Base-by-base conservation (phyloP, 2,113 vertebrate species). In the Herpailurus yagouaroundi region DNA sequence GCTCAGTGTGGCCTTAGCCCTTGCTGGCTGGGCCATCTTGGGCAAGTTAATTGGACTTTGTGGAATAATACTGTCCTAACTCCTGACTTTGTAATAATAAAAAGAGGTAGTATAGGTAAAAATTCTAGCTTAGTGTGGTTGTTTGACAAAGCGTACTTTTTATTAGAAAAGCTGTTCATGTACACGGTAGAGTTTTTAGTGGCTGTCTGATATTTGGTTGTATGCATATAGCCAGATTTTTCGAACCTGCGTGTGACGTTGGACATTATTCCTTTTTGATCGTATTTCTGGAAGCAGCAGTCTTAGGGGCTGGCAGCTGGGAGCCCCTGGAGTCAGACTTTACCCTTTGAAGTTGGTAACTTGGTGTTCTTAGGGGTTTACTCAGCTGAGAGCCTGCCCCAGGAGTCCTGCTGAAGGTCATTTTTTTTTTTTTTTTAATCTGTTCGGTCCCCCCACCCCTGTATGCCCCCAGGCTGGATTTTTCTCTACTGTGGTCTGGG, bases 401-500 rank as follows among this genome's bases (percentile, higher is more conserved):
- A 0, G 69, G 45, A 50, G 74, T 29, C 25, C 36, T 73, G n/a
- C 45, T 33, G 21, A 76, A 69, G 77, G 29, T 71, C 48, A 60
- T 60, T 18, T 55, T 5, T 55, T 55, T 6, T 57, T 57, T 21
- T 60, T 60, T 60, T 57, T 60, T 60, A 60, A 60, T 60, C 57
- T 60, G 57, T 60, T 60, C 21, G 21, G 57, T 21, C 3, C 57
- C 57, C 13, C 1, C 12, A 0, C 6, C 36, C 41, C 68, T 33
- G 8, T 5, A 4, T 25, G 7, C 14, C 41, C 23, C 41, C n/a
- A 55, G 38, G 11, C 81, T 89, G 66, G 25, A 9, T 38, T 96
- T 89, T 96, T 80, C 87, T 76, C 80, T 95, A 77, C 55, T 74
- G 57, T 95, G 81, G 69, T 88, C 63, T 92, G 74, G 31, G 83